Conservation (phyloP, 2,888 invertebrate genomes). For the Trypoxylon attenuatum region DNA sequence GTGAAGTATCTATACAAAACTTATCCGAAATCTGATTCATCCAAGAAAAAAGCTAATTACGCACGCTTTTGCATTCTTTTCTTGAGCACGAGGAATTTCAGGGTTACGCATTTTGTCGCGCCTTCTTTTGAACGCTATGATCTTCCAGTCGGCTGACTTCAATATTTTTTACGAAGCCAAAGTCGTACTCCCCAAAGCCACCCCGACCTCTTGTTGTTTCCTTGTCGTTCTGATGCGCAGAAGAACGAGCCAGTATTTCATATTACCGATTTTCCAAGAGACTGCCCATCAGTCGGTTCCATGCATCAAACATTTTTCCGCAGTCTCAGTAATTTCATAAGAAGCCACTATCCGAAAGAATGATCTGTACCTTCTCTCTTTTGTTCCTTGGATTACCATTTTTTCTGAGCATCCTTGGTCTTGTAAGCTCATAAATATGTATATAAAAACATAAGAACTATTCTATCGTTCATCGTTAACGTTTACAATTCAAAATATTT, state of each 20-base stretch:
- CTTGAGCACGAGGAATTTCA: too few relatives aligned
- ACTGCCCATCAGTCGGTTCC: conserved; percentile 55
- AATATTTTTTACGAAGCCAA: conserved; percentile 62
- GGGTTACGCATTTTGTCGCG: conserved; percentile 11
- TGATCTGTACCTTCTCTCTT: conserved; percentile 16
- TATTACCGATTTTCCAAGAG: conserved; percentile 72
- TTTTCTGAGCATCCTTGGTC: too few relatives aligned
- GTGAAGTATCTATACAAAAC: too few relatives aligned
- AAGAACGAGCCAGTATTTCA: conserved; percentile 63
- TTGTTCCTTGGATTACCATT: too few relatives aligned
- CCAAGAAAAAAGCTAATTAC: too few relatives aligned
- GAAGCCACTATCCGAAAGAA: conserved; percentile 44
- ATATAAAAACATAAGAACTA: too few relatives aligned
- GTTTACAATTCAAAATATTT: too few relatives aligned
- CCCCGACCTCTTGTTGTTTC: conserved; percentile 21
- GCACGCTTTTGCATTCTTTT: too few relatives aligned
- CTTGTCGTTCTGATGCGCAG: conserved; percentile 23
- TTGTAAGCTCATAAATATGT: too few relatives aligned
- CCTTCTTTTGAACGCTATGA: conserved; percentile 41
- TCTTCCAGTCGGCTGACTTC: conserved; percentile 62
- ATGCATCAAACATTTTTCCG: conserved; percentile 50
- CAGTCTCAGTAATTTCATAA: conserved; percentile 64
- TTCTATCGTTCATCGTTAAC: too few relatives aligned
- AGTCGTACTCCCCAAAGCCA: conserved; percentile 36
- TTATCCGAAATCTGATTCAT: too few relatives aligned